Evolutionary conservation across 92 coral and sea anemone species (phyloP).

Genomic region (Palythoa grandiflora): DNA sequence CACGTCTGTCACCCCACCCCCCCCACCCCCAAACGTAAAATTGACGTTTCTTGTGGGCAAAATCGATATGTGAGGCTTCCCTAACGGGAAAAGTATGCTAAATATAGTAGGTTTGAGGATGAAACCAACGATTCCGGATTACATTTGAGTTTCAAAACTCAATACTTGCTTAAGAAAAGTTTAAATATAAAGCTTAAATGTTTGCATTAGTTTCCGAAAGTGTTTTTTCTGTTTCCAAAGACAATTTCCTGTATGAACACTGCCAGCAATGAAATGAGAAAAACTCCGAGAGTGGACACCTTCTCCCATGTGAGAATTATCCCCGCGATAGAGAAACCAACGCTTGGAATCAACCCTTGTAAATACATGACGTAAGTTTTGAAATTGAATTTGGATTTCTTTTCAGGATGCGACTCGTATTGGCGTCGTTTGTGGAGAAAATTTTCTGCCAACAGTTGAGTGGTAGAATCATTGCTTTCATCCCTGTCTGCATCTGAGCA

Average conservation of each 20-base stretch:
- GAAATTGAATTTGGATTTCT: slow-evolving; percentile 85
- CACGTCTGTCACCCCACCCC: too few relatives aligned
- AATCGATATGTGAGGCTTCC: too few relatives aligned
- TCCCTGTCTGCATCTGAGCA: slow-evolving; percentile 23
- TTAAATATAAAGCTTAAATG: too few relatives aligned
- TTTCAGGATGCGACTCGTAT: slow-evolving; percentile 39
- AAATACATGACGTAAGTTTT: slow-evolving; percentile 91
- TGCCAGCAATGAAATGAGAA: slow-evolving; percentile 85
- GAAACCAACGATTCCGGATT: too few relatives aligned
- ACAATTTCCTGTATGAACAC: slow-evolving; percentile 93
- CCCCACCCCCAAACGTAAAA: too few relatives aligned
- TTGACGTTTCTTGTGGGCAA: too few relatives aligned
- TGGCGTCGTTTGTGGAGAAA: slow-evolving; percentile 48
- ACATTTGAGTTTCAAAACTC: too few relatives aligned
- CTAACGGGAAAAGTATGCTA: too few relatives aligned
- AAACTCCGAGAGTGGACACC: slow-evolving; percentile 81
- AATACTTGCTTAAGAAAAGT: too few relatives aligned
- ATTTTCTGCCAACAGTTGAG: slow-evolving; percentile 34
- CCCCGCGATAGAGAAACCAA: slow-evolving; percentile 94
- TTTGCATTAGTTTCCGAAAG: slow-evolving; percentile 49
- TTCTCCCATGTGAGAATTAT: slow-evolving; percentile 94
- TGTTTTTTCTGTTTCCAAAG: slow-evolving; percentile 92
- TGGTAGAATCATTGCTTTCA: neutral
- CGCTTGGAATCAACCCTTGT: slow-evolving; percentile 84
- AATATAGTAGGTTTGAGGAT: too few relatives aligned